A percentile compares a stretch with the other conserved stretches of the same genome.
These are phyloP conservation scores for Trididemnum clinides DNA, from an alignment of 23 tunicate species.

Conservation along the genomic window DNA sequence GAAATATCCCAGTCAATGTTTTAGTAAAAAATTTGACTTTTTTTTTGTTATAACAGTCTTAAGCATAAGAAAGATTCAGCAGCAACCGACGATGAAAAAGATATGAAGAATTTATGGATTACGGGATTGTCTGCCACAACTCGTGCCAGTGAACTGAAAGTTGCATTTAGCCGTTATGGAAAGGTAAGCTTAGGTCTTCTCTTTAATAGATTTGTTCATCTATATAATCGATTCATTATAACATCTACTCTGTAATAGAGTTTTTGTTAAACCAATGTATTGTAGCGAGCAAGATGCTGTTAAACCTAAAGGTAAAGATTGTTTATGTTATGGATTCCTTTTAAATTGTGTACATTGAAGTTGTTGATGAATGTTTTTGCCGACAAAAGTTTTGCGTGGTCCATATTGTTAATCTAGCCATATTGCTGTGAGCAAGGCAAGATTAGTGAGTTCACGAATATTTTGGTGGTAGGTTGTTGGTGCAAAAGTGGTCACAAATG, in stretches of 20 bases:
- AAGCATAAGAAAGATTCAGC: background rate
- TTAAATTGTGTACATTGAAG: background rate
- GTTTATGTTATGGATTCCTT: no score
- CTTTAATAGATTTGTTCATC: no score
- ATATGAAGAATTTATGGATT: constrained; percentile 51
- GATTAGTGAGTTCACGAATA: background rate
- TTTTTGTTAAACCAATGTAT: no score
- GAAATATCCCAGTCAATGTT: no score
- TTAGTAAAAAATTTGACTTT: no score
- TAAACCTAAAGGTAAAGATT: no score
- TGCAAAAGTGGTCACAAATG: constrained; percentile 74
- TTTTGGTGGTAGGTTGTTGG: constrained; percentile 65
- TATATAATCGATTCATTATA: no score
- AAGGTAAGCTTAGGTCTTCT: constrained; percentile 45
- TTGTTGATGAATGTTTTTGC: background rate
- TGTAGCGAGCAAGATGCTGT: no score
- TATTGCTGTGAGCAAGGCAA: no score
- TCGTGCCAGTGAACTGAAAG: constrained; percentile 75
- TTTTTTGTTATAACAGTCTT: no score
- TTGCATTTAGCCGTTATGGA: constrained; percentile 72
- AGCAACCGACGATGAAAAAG: background rate
- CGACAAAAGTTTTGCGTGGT: background rate
- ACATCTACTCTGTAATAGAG: no score
- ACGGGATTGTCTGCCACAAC: constrained; percentile 71
- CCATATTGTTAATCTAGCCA: no score